These are phyloP conservation scores for Malacosoma neustria DNA, from an alignment of 2,888 invertebrate genomes.

Conservation along the genomic window DNA sequence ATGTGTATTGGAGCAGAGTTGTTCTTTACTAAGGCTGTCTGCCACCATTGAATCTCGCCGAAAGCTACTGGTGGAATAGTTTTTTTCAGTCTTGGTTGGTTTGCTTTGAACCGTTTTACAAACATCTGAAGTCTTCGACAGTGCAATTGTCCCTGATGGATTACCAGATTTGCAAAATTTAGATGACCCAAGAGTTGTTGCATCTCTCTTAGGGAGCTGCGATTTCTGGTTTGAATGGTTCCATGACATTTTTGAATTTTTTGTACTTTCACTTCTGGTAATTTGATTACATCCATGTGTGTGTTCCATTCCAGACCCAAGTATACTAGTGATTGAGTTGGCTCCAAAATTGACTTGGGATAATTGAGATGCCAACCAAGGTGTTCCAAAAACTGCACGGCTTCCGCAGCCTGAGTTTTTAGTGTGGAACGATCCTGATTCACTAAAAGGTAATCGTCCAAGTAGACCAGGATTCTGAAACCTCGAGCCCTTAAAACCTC, in stretches of 20 bases:
- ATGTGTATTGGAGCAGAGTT: background rate
- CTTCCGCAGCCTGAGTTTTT: background rate
- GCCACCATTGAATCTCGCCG: background rate
- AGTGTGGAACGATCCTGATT: background rate
- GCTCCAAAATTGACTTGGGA: background rate
- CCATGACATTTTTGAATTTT: background rate
- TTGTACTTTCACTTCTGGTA: background rate
- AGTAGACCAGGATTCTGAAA: background rate
- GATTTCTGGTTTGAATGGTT: background rate
- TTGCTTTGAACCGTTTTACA: background rate
- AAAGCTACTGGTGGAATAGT: too few relatives aligned
- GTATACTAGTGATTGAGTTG: background rate
- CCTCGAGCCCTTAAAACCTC: background rate
- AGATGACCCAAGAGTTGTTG: background rate
- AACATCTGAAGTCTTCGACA: background rate
- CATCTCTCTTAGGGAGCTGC: too few relatives aligned
- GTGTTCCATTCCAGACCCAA: background rate
- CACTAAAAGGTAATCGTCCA: slow-evolving; percentile 1
- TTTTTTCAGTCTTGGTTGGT: background rate
- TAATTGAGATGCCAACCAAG: background rate
- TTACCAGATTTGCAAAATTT: background rate
- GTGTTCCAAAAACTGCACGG: background rate
- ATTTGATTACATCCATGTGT: background rate
- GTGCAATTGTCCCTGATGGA: background rate
- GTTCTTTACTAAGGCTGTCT: background rate